phyloP scores from a whole-genome alignment of 2,888 invertebrate genomes.

The Isotomurus palustris region DNA sequence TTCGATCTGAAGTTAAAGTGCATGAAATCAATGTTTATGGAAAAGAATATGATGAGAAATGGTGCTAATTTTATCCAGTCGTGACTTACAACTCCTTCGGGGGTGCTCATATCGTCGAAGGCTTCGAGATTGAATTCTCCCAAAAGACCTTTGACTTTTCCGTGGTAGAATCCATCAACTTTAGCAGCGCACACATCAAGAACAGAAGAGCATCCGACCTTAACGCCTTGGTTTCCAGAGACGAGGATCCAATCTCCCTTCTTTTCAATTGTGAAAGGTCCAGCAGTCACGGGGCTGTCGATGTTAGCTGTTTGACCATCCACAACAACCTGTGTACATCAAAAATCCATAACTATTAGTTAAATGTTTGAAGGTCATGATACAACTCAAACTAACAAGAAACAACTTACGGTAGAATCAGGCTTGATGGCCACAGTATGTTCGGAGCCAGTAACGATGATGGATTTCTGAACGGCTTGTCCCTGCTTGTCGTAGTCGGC shows the following conservation, averaged over 20 bases:
- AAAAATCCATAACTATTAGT: neutral
- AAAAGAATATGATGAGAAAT: neutral
- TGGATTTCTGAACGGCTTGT: slow-evolving; percentile 57
- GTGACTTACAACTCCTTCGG: slow-evolving; percentile 64
- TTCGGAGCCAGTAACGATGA: slow-evolving; percentile 66
- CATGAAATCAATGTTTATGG: no score
- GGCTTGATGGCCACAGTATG: slow-evolving; percentile 62
- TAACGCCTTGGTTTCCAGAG: slow-evolving; percentile 56
- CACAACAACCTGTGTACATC: slow-evolving; percentile 58
- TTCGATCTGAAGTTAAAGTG: slow-evolving; percentile 56
- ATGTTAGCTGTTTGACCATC: slow-evolving; percentile 66
- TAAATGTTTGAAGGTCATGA: neutral
- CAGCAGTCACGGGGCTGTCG: slow-evolving; percentile 30
- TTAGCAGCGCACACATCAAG: slow-evolving; percentile 65
- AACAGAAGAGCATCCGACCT: slow-evolving; percentile 59
- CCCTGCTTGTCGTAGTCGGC: slow-evolving; percentile 57
- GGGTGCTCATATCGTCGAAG: slow-evolving; percentile 72
- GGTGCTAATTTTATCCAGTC: slow-evolving; percentile 11
- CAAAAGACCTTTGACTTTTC: slow-evolving; percentile 76
- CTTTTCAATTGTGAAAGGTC: slow-evolving; percentile 46
- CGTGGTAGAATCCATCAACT: slow-evolving; percentile 80
- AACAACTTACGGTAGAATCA: slow-evolving; percentile 58
- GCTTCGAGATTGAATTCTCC: slow-evolving; percentile 87
- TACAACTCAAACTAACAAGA: neutral
- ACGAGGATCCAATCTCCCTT: slow-evolving; percentile 48